Percentiles rank a stretch among this genome's conserved stretches.
Conservation (phyloP, 2,113 vertebrate species). For the Anguilla japonica region DNA sequence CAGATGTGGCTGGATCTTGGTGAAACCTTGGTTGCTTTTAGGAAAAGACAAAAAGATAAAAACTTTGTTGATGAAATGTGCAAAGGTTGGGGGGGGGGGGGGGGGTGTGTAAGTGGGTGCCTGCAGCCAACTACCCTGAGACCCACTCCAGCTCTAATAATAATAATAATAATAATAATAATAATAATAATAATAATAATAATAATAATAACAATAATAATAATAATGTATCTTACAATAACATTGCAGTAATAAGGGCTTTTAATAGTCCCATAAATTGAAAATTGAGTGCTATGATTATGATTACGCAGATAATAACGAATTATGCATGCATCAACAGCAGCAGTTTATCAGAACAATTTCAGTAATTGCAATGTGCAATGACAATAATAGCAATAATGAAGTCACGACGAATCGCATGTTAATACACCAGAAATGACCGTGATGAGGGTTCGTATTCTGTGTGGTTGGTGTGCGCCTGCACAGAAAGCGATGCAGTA, state of each 20-base stretch:
- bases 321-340: background rate
- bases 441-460: background rate
- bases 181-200: too few relatives aligned
- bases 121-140: too few relatives aligned
- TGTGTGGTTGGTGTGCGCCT: background rate
- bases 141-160: too few relatives aligned
- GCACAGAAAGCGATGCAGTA: background rate
- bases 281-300: background rate
- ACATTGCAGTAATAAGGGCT: background rate
- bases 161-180: too few relatives aligned
- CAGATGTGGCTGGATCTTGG: too few relatives aligned
- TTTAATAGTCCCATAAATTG: background rate
- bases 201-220: too few relatives aligned
- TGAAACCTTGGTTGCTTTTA: too few relatives aligned
- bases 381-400: background rate
- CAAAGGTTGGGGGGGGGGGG: too few relatives aligned
- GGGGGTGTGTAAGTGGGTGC: too few relatives aligned
- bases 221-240: background rate
- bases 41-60: too few relatives aligned
- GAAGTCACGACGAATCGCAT: background rate
- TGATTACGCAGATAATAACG: background rate
- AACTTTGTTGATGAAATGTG: too few relatives aligned
- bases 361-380: background rate
- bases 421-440: background rate
- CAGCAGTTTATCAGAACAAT: background rate